Percentiles rank a stretch among this genome's conserved stretches.
phyloP scores from a whole-genome alignment of 2,113 vertebrate genomes.

The Aphelocoma coerulescens region DNA sequence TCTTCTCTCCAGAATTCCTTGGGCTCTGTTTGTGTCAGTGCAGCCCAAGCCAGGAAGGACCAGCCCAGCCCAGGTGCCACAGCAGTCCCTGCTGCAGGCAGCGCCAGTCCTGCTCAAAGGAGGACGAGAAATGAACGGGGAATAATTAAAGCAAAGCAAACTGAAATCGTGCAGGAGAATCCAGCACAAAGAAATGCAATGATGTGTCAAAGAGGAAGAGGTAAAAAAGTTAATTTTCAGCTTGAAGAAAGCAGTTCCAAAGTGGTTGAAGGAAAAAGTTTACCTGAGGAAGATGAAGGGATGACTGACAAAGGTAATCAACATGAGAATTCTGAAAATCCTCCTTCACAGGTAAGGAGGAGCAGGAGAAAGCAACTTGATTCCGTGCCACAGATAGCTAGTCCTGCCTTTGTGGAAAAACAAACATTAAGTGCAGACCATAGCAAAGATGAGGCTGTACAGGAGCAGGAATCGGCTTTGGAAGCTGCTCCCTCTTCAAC shows the following conservation, averaged over 20 bases:
- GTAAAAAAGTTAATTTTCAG: constrained; percentile 1
- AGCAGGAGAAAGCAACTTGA: background rate
- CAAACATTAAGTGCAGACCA: background rate
- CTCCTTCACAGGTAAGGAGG: background rate
- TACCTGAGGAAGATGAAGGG: background rate
- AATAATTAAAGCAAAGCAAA: background rate
- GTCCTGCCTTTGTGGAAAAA: background rate
- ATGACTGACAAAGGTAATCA: background rate
- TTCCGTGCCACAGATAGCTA: background rate
- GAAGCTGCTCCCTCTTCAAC: background rate
- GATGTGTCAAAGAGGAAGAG: background rate
- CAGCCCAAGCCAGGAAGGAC: background rate
- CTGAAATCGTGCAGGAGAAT: background rate
- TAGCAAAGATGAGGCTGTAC: background rate
- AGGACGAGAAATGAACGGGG: background rate
- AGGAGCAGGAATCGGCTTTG: background rate
- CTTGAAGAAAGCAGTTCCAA: background rate
- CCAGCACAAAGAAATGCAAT: background rate
- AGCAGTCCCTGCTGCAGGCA: background rate
- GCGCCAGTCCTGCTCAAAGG: background rate
- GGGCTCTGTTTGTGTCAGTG: background rate
- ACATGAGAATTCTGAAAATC: background rate
- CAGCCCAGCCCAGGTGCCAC: background rate
- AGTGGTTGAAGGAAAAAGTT: background rate
- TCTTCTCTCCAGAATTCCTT: background rate